Conservation (phyloP, 2,113 vertebrate species). For the Catharus bicknelli region DNA sequence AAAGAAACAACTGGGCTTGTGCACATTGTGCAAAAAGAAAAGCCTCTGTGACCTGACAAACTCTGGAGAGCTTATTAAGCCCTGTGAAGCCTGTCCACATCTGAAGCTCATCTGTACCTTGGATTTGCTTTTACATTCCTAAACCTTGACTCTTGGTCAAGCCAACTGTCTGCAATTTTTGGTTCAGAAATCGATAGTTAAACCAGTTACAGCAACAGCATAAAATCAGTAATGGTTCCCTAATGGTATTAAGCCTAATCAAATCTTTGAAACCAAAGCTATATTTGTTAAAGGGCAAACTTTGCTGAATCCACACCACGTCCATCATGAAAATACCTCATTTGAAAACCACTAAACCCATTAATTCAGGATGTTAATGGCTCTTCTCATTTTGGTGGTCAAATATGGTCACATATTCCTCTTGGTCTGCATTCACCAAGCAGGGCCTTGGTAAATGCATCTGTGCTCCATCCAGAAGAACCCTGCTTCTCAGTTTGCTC, state of each 20-base stretch:
- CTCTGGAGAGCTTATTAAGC: slow-evolving; percentile 12
- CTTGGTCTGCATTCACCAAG: background rate
- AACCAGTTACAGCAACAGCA: slow-evolving; percentile 68
- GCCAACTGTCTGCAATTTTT: slow-evolving; percentile 71
- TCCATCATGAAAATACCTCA: slow-evolving; percentile 65
- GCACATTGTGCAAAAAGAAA: background rate
- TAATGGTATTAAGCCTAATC: slow-evolving; percentile 70
- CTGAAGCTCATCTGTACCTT: slow-evolving; percentile 72
- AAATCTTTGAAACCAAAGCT: slow-evolving; percentile 70
- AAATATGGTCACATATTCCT: slow-evolving; percentile 31
- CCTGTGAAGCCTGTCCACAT: slow-evolving; percentile 52
- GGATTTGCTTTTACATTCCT: slow-evolving; percentile 73
- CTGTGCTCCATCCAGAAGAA: background rate
- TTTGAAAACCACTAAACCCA: slow-evolving; percentile 66
- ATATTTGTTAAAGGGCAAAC: slow-evolving; percentile 64
- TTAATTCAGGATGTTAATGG: slow-evolving; percentile 67
- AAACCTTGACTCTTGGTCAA: slow-evolving; percentile 69
- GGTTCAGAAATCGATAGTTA: slow-evolving; percentile 71
- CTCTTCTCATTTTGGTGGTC: slow-evolving; percentile 43
- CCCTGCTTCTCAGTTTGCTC: slow-evolving; percentile 1
- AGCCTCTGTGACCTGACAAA: slow-evolving; percentile 40
- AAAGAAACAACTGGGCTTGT: background rate
- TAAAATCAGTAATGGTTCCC: slow-evolving; percentile 61
- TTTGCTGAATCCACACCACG: slow-evolving; percentile 68
- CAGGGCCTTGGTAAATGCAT: background rate